These are phyloP conservation scores for Polydrusus pterygomalis DNA, from an alignment of 2,888 invertebrate genomes.

Conservation along the genomic window DNA sequence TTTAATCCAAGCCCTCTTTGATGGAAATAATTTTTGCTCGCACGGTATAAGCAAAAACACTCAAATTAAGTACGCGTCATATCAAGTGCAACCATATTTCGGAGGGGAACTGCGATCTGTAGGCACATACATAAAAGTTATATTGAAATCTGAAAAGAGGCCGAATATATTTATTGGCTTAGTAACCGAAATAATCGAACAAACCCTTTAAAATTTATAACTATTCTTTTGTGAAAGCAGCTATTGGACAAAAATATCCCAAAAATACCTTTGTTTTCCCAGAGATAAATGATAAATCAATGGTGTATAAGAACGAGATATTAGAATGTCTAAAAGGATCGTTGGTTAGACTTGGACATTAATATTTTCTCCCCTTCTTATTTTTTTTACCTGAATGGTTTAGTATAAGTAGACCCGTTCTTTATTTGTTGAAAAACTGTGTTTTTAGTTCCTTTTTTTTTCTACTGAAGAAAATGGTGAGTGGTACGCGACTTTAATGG, in stretches of 20 bases:
- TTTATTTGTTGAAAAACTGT: too few relatives aligned
- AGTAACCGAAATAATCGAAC: slow-evolving; percentile 27
- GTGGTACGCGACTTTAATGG: too few relatives aligned
- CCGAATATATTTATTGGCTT: slow-evolving; percentile 10
- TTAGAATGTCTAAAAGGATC: slow-evolving; percentile 22
- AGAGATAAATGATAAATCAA: slow-evolving; percentile 16
- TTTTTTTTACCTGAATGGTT: slow-evolving; percentile 16
- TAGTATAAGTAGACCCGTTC: too few relatives aligned
- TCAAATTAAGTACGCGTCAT: too few relatives aligned
- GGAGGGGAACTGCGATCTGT: too few relatives aligned
- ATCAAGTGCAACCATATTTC: too few relatives aligned
- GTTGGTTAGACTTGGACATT: slow-evolving; percentile 13
- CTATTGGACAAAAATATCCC: slow-evolving; percentile 28
- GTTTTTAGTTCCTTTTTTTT: slow-evolving; percentile 16
- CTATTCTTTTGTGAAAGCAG: slow-evolving; percentile 22
- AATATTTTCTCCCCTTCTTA: not conserved
- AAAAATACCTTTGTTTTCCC: slow-evolving; percentile 28
- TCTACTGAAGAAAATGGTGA: too few relatives aligned
- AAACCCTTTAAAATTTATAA: slow-evolving; percentile 29
- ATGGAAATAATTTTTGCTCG: too few relatives aligned
- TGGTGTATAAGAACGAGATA: slow-evolving; percentile 17
- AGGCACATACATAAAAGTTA: slow-evolving; percentile 25
- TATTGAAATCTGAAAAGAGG: slow-evolving; percentile 19
- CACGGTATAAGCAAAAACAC: too few relatives aligned
- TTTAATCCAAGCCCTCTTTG: too few relatives aligned